These are phyloP conservation scores for Magallana angulata DNA, from an alignment of 1,140 invertebrate genomes.

Conservation along the genomic window DNA sequence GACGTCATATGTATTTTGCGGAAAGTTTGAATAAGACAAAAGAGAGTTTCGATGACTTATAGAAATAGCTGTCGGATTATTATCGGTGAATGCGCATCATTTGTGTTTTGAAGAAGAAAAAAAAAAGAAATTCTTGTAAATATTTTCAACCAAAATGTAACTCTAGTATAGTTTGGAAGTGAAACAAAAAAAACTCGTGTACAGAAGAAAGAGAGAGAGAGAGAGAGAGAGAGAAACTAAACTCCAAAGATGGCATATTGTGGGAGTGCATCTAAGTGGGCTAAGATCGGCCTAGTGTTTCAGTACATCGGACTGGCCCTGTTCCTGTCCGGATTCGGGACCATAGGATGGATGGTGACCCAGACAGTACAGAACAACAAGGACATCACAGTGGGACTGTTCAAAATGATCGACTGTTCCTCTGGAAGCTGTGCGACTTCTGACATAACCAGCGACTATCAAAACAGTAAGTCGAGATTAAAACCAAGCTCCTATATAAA, in stretches of 20 bases:
- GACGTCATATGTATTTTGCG: not conserved
- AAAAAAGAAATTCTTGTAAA: too few relatives aligned
- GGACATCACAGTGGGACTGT: conserved; percentile 50
- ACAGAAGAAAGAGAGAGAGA: too few relatives aligned
- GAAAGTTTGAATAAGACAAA: too few relatives aligned
- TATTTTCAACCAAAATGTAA: too few relatives aligned
- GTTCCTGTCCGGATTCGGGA: conserved; percentile 50
- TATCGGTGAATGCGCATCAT: too few relatives aligned
- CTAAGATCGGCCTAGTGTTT: conserved; percentile 47
- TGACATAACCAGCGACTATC: conserved; percentile 17
- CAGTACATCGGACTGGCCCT: conserved; percentile 45
- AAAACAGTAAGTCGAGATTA: conserved; percentile 26
- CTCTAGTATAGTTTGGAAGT: too few relatives aligned
- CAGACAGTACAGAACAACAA: conserved; percentile 36
- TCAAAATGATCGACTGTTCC: conserved; percentile 47
- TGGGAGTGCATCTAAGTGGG: conserved; percentile 51
- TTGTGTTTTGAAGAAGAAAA: too few relatives aligned
- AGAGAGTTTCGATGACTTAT: too few relatives aligned
- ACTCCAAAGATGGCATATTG: conserved; percentile 41
- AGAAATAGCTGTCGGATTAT: too few relatives aligned
- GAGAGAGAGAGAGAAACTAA: not conserved
- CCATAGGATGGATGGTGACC: conserved; percentile 51
- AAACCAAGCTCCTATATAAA: too few relatives aligned
- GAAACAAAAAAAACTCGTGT: too few relatives aligned
- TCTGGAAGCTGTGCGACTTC: conserved; percentile 21